Evolutionary conservation across 2,797 vertebrate genomes (phyloP).

Genomic region (Choloepus didactylus): DNA sequence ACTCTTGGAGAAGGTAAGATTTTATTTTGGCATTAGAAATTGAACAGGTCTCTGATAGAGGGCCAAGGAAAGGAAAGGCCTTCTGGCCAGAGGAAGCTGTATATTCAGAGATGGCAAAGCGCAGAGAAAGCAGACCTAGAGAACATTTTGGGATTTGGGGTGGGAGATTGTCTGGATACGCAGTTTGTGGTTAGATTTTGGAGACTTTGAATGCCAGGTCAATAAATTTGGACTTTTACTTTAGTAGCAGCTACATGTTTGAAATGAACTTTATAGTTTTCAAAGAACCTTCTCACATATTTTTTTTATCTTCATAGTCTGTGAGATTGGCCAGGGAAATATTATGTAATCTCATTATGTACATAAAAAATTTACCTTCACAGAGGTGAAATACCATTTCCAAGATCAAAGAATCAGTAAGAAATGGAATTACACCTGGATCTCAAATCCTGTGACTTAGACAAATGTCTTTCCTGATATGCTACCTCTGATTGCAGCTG

Average conservation of each 20-base stretch:
- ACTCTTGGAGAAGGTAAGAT: background rate
- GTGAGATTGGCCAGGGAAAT: background rate
- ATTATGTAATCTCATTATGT: background rate
- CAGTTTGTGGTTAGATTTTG: background rate
- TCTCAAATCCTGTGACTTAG: background rate
- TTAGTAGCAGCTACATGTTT: background rate
- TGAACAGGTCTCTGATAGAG: background rate
- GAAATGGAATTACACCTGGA: background rate
- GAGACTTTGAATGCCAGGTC: background rate
- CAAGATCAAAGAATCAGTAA: background rate
- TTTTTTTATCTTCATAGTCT: background rate
- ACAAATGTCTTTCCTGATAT: background rate
- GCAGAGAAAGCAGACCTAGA: background rate
- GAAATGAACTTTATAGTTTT: constrained; percentile 6
- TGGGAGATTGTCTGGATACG: background rate
- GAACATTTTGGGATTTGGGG: background rate
- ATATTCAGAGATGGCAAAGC: background rate
- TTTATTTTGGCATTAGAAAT: constrained; percentile 22
- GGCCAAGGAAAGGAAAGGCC: background rate
- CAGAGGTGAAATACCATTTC: background rate
- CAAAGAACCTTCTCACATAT: background rate
- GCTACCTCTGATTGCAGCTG: background rate
- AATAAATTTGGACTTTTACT: background rate
- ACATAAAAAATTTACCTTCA: background rate
- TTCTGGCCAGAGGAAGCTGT: background rate